phyloP scores from a whole-genome alignment of 1,140 invertebrate genomes.

The Drosophila prosaltans region DNA sequence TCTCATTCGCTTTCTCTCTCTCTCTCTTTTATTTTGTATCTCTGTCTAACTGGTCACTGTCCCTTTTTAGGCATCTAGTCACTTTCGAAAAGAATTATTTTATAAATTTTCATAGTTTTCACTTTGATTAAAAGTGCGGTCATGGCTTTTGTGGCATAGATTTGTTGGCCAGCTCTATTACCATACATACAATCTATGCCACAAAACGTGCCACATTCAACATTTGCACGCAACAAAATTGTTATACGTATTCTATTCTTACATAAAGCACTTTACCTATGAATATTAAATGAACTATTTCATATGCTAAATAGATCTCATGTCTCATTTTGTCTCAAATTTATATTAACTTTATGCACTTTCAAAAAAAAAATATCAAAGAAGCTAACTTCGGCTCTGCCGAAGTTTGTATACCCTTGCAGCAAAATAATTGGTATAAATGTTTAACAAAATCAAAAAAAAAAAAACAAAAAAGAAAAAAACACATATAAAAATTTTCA shows the following conservation, averaged over 20 bases:
- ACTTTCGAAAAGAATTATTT: conserved; percentile 68
- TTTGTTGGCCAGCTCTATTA: conserved; percentile 64
- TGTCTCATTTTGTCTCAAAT: too few species aligned
- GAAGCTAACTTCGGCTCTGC: too few species aligned
- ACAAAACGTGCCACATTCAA: conserved; percentile 19
- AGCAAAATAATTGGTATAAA: too few species aligned
- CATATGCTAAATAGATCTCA: not conserved
- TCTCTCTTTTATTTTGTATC: not conserved
- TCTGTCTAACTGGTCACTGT: not conserved
- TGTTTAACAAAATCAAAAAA: too few species aligned
- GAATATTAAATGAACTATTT: conserved; percentile 1
- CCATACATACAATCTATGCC: conserved; percentile 40
- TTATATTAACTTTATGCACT: not conserved
- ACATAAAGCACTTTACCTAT: not conserved
- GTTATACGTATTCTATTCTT: not conserved
- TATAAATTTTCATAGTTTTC: conserved; percentile 79
- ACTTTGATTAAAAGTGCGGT: conserved; percentile 80
- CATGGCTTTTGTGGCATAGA: conserved; percentile 66
- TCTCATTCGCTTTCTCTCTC: not conserved
- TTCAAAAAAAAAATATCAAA: not conserved
- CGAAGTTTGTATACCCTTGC: too few species aligned
- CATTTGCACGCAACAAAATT: conserved; percentile 43
- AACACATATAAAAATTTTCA: too few species aligned
- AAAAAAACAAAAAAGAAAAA: too few species aligned
- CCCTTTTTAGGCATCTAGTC: conserved; percentile 27